A percentile compares a stretch with the other conserved stretches of the same genome.
Evolutionary conservation across 2,888 invertebrate genomes (phyloP).

Genomic region (Tupiocoris notatus): DNA sequence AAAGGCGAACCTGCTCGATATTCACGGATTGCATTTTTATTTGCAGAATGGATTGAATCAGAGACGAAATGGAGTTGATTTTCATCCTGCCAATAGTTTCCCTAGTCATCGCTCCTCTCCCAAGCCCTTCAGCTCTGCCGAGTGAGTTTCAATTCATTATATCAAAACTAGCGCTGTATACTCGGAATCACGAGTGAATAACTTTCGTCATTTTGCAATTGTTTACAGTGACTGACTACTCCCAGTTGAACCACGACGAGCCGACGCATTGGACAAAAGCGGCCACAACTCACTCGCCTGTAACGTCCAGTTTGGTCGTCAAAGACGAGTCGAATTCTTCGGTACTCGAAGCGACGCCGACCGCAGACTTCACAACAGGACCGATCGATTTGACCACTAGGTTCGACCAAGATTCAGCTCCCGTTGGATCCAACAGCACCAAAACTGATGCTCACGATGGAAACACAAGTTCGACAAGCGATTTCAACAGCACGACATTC

Average conservation of each 20-base stretch:
- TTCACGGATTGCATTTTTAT: neutral
- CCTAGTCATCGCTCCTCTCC: constrained; percentile 43
- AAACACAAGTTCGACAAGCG: neutral
- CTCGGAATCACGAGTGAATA: no score
- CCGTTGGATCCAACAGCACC: neutral
- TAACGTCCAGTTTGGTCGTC: constrained; percentile 12
- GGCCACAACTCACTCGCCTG: constrained; percentile 42
- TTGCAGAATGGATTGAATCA: constrained; percentile 40
- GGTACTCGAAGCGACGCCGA: constrained; percentile 4
- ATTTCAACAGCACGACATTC: neutral
- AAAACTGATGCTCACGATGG: neutral
- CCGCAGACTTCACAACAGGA: neutral
- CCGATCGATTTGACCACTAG: neutral
- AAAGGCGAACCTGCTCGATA: no score
- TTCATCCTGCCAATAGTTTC: constrained; percentile 42
- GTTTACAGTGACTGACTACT: constrained; percentile 48
- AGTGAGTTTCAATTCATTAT: constrained; percentile 38
- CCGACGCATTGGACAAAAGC: constrained; percentile 49
- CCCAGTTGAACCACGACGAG: constrained; percentile 49
- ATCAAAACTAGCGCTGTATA: no score
- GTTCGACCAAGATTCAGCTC: neutral
- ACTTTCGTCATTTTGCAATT: neutral
- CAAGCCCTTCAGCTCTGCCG: constrained; percentile 44
- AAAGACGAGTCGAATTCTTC: neutral
- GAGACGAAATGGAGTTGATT: constrained; percentile 42